phyloP scores from a whole-genome alignment of 1,140 invertebrate genomes.

The Monochamus saltuarius region DNA sequence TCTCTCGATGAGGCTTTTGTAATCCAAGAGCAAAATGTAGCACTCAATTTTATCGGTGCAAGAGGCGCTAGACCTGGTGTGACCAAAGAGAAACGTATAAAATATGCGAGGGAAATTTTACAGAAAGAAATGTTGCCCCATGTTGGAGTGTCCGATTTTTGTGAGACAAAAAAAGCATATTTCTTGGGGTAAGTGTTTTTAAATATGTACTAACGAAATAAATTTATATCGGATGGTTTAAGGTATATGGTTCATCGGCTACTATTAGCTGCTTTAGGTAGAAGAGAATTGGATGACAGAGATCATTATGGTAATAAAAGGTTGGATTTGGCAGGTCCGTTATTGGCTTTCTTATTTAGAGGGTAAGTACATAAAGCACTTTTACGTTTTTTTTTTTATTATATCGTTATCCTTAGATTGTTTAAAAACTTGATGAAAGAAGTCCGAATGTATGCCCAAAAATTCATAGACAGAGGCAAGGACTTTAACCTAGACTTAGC shows the following conservation, averaged over 20 bases:
- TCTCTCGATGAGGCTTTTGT: slow-evolving; percentile 99
- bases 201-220: no score
- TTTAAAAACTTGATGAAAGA: slow-evolving; percentile 95
- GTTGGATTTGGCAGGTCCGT: slow-evolving; percentile 93
- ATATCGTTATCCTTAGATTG: slow-evolving; percentile 52
- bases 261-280: slow-evolving; percentile 88
- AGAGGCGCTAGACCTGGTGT: slow-evolving; percentile 96
- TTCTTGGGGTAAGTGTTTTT: slow-evolving; percentile 72
- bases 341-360: slow-evolving; percentile 93
- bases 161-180: slow-evolving; percentile 99
- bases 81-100: slow-evolving; percentile 97
- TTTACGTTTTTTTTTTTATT: not conserved
- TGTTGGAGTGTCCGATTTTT: slow-evolving; percentile 97
- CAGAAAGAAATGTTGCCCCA: slow-evolving; percentile 99
- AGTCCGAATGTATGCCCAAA: slow-evolving; percentile 96
- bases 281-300: slow-evolving; percentile 94
- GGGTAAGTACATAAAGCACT: slow-evolving; percentile 59
- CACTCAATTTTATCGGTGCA: slow-evolving; percentile 96
- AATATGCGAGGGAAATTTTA: slow-evolving; percentile 97
- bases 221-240: slow-evolving; percentile 13
- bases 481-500: slow-evolving; percentile 97
- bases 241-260: slow-evolving; percentile 98
- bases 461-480: slow-evolving; percentile 97
- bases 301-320: slow-evolving; percentile 99
- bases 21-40: slow-evolving; percentile 98